These are phyloP conservation scores for Ferrisia virgata DNA, from an alignment of 2,888 invertebrate genomes.

Conservation along the genomic window DNA sequence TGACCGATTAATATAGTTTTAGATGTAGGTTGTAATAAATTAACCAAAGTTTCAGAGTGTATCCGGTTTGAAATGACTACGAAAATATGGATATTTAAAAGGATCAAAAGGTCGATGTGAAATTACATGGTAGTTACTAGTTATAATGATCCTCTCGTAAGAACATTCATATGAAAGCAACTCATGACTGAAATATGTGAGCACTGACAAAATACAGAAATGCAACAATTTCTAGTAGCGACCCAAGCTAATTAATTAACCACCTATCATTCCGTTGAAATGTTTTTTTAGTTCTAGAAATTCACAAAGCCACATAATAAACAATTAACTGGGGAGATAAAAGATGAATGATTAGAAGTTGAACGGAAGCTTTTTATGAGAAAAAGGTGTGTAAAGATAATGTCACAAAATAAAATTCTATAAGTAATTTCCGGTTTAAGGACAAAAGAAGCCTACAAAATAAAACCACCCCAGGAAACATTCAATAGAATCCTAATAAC, in stretches of 20 bases:
- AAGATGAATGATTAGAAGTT: too few species aligned
- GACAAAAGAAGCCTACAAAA: too few species aligned
- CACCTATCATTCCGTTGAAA: too few species aligned
- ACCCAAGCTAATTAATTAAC: background rate
- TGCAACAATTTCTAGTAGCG: background rate
- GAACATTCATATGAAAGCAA: too few species aligned
- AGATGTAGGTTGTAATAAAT: conserved; percentile 12
- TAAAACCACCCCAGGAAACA: too few species aligned
- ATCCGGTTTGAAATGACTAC: background rate
- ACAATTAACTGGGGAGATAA: too few species aligned
- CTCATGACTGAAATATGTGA: background rate
- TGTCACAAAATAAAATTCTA: too few species aligned
- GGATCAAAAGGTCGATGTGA: conserved; percentile 4
- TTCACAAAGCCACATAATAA: too few species aligned
- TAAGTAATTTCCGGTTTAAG: too few species aligned
- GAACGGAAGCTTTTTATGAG: too few species aligned
- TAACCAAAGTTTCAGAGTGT: background rate
- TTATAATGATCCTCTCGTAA: background rate
- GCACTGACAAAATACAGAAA: background rate
- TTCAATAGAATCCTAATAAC: background rate
- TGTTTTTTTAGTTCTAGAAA: too few species aligned
- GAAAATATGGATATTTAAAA: background rate
- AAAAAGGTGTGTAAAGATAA: too few species aligned
- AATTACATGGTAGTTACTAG: background rate
- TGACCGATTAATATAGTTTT: conserved; percentile 5